Evolutionary conservation across 2,888 invertebrate genomes (phyloP).

Genomic region (Phortica okadai): DNA sequence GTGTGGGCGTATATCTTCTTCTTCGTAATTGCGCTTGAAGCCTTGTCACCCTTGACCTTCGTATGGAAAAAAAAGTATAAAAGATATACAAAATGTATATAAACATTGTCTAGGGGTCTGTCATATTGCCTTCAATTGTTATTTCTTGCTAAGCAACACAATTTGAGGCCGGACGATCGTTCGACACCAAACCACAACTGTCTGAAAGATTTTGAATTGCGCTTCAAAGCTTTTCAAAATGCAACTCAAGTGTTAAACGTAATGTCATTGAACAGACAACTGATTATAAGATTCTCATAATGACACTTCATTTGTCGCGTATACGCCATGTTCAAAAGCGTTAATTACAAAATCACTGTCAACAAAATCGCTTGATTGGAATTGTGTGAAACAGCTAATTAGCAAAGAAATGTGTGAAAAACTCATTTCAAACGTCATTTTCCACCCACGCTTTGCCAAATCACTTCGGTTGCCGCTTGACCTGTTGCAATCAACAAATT

Average conservation of each 20-base stretch:
- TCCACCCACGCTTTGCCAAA: not conserved
- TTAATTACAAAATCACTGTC: constrained; percentile 9
- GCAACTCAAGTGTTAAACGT: too few species aligned
- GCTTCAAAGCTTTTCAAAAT: too few species aligned
- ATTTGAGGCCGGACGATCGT: too few species aligned
- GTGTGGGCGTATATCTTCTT: constrained; percentile 37
- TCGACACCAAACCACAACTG: too few species aligned
- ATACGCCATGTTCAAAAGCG: not conserved
- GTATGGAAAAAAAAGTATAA: not conserved
- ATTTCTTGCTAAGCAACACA: too few species aligned
- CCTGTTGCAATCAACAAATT: constrained; percentile 23
- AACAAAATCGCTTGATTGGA: not conserved
- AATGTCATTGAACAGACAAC: too few species aligned
- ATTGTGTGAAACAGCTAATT: not conserved
- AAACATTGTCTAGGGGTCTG: not conserved
- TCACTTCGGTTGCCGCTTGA: constrained; percentile 7
- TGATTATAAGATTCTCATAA: too few species aligned
- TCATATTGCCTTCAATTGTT: not conserved
- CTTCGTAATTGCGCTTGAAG: constrained; percentile 36
- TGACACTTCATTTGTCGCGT: too few species aligned
- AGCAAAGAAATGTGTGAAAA: not conserved
- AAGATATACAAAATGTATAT: not conserved
- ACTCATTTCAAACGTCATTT: not conserved
- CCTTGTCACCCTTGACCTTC: constrained; percentile 33
- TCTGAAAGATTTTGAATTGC: too few species aligned